Evolutionary conservation across 2,797 vertebrate species (phyloP).

Genomic region (Tokudaia muenninki): DNA sequence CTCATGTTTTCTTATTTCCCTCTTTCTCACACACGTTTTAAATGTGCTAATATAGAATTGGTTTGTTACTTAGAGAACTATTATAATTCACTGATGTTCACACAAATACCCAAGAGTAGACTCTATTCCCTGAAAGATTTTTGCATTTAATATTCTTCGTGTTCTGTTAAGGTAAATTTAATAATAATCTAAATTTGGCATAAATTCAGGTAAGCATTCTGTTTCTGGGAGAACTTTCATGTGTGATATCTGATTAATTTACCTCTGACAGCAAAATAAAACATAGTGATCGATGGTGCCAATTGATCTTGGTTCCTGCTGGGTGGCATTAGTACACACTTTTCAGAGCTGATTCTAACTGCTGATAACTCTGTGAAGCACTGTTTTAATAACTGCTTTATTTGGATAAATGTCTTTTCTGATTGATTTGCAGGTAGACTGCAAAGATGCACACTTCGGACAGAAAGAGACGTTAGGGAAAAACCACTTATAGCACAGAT

Average conservation of each 20-base stretch:
- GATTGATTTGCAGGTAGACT: conserved; percentile 33
- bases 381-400: conserved; percentile 63
- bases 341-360: conserved; percentile 4
- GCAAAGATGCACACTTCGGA: background rate
- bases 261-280: conserved; percentile 55
- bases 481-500: background rate
- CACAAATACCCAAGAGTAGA: background rate
- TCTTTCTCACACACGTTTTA: background rate
- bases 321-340: background rate
- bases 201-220: conserved; percentile 22
- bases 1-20: background rate
- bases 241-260: conserved; percentile 49
- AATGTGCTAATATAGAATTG: background rate
- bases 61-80: background rate
- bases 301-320: background rate
- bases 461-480: background rate
- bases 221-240: background rate
- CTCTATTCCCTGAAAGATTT: background rate
- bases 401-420: conserved; percentile 39
- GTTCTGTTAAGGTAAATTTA: conserved; percentile 30
- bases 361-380: background rate
- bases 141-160: background rate
- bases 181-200: conserved; percentile 33
- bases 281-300: conserved; percentile 40
- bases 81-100: background rate